Evolutionary conservation across 2,888 invertebrate species (phyloP).

Genomic region (Trachelus tabidus): DNA sequence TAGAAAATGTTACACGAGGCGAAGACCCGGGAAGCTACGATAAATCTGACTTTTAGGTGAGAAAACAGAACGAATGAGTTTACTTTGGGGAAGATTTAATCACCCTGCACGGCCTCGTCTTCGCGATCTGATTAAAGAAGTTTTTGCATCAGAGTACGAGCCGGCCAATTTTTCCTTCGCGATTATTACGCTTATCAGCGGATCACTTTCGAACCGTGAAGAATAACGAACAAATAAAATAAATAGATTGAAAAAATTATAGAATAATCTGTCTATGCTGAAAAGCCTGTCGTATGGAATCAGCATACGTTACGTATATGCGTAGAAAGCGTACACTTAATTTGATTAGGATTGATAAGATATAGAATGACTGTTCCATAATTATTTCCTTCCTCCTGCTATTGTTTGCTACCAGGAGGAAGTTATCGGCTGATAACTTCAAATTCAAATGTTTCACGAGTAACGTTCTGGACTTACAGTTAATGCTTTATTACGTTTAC

Average conservation of each 20-base stretch:
- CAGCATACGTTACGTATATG: too few relatives aligned
- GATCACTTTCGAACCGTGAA: background rate
- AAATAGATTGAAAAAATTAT: background rate
- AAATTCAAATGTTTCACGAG: background rate
- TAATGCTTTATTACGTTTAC: background rate
- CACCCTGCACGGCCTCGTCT: background rate
- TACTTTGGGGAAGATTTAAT: background rate
- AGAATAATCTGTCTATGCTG: too few relatives aligned
- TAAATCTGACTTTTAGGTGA: background rate
- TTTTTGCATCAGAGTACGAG: background rate
- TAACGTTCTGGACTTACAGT: background rate
- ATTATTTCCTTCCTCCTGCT: background rate
- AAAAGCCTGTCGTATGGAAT: too few relatives aligned
- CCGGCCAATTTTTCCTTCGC: background rate
- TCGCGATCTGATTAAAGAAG: background rate
- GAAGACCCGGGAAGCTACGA: background rate
- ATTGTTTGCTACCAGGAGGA: background rate
- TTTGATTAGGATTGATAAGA: too few relatives aligned
- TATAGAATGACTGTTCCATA: too few relatives aligned
- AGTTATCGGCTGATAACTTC: background rate
- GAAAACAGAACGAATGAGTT: background rate
- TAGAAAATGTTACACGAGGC: background rate
- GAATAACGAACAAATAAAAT: background rate
- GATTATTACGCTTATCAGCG: background rate
- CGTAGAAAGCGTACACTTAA: too few relatives aligned